Conservation (phyloP, 2,888 invertebrate species). For the Ommatoiulus sabulosus region DNA sequence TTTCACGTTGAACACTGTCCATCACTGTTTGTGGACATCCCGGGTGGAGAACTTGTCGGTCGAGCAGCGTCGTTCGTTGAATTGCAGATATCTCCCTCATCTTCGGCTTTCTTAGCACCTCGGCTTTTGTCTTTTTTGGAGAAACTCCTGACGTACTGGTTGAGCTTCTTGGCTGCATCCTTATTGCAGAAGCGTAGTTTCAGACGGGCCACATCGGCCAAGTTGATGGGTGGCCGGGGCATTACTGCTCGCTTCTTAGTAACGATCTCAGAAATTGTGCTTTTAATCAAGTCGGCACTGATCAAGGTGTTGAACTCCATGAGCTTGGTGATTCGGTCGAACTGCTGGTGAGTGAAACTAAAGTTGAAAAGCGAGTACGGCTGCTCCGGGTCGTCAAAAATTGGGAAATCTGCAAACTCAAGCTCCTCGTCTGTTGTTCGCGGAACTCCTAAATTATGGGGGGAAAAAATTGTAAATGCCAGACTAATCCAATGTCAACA, state of each 20-base stretch:
- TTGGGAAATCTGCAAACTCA: constrained; percentile 68
- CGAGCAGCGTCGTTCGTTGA: not conserved
- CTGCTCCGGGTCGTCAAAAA: constrained; percentile 68
- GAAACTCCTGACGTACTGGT: constrained; percentile 58
- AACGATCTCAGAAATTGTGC: constrained; percentile 64
- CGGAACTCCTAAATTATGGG: constrained; percentile 65
- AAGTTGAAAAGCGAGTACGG: constrained; percentile 70
- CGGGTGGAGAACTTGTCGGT: not conserved
- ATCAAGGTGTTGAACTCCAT: constrained; percentile 68
- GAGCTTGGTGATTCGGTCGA: constrained; percentile 68
- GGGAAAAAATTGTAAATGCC: not conserved
- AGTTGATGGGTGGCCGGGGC: constrained; percentile 60
- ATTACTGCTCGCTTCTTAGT: constrained; percentile 62
- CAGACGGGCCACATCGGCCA: constrained; percentile 58
- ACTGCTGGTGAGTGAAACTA: constrained; percentile 67
- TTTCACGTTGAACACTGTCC: not conserved
- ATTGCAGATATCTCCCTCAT: not conserved
- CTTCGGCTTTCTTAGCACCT: not conserved
- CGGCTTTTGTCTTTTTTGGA: constrained; percentile 56
- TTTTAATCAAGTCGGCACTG: constrained; percentile 66
- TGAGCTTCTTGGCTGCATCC: constrained; percentile 55
- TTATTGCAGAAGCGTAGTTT: constrained; percentile 57
- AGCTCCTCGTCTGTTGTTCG: constrained; percentile 67
- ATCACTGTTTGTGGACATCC: not conserved
- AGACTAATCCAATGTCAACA: too few relatives aligned